phyloP scores from a whole-genome alignment of 2,888 invertebrate species.

The Lochmaea capreae region DNA sequence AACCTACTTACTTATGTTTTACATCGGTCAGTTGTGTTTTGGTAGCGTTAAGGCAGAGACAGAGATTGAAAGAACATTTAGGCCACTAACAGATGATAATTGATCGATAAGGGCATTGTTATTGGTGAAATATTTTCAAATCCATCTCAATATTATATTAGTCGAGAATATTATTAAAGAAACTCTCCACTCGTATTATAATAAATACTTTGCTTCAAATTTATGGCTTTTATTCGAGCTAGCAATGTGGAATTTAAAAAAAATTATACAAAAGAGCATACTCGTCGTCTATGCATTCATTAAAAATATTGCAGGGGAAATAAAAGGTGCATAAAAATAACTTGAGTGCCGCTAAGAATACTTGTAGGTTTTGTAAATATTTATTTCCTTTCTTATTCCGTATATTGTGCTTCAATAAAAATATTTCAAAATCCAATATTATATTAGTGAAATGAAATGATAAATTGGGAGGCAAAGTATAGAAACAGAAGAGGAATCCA shows the following conservation, averaged over 20 bases:
- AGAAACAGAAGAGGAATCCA: no score
- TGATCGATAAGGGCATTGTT: background rate
- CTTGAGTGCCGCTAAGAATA: background rate
- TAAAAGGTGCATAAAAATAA: background rate
- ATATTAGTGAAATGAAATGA: no score
- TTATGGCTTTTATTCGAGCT: background rate
- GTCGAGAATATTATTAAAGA: background rate
- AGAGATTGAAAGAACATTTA: no score
- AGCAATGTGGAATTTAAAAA: background rate
- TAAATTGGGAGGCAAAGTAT: no score
- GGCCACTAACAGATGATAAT: background rate
- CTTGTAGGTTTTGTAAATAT: background rate
- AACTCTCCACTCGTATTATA: background rate
- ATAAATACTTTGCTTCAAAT: background rate
- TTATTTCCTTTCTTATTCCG: no score
- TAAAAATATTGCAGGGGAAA: background rate
- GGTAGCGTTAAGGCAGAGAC: no score
- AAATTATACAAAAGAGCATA: slow-evolving; percentile 1
- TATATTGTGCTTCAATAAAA: no score
- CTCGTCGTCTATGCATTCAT: background rate
- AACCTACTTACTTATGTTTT: no score
- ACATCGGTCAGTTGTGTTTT: no score
- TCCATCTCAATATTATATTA: background rate
- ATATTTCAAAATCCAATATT: no score
- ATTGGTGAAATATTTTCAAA: background rate